phyloP scores from a whole-genome alignment of 1,140 invertebrate species.

The Penaeus japonicus region DNA sequence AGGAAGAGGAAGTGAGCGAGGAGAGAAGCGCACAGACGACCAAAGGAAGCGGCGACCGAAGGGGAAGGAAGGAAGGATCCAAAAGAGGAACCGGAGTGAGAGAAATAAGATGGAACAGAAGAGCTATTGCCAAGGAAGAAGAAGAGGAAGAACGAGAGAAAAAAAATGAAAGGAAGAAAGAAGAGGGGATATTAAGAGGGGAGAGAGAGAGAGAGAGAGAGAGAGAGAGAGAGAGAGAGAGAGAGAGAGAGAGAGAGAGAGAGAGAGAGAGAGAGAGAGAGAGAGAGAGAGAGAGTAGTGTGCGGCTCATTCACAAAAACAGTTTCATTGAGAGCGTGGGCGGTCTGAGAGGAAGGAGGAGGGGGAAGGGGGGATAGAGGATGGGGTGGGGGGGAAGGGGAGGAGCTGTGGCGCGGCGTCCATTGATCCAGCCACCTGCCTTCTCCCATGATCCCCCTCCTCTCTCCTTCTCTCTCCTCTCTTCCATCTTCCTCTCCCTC shows the following conservation, averaged over 20 bases:
- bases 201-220: conserved; percentile 3
- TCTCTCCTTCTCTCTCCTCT: not conserved
- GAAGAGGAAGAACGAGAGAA: not conserved
- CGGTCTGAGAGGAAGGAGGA: not conserved
- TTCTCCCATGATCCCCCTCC: not conserved
- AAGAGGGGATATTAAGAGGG: not conserved
- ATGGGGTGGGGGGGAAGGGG: conserved; percentile 10
- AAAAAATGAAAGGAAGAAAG: conserved; percentile 1
- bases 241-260: not conserved
- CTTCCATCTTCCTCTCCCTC: no score
- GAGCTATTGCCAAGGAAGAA: not conserved
- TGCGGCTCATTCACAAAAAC: not conserved
- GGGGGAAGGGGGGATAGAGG: not conserved
- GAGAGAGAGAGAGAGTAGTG: not conserved
- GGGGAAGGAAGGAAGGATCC: not conserved
- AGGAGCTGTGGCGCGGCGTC: not conserved
- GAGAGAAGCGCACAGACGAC: not conserved
- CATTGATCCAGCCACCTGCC: not conserved
- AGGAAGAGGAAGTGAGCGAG: not conserved
- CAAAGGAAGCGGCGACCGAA: not conserved
- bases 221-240: conserved; percentile 15
- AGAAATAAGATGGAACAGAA: no score
- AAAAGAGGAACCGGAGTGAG: no score
- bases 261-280: not conserved
- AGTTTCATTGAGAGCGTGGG: not conserved